These are phyloP conservation scores for Caenorhabditis sp. DNA, from an alignment of 2,888 invertebrate species.

Conservation along the genomic window DNA sequence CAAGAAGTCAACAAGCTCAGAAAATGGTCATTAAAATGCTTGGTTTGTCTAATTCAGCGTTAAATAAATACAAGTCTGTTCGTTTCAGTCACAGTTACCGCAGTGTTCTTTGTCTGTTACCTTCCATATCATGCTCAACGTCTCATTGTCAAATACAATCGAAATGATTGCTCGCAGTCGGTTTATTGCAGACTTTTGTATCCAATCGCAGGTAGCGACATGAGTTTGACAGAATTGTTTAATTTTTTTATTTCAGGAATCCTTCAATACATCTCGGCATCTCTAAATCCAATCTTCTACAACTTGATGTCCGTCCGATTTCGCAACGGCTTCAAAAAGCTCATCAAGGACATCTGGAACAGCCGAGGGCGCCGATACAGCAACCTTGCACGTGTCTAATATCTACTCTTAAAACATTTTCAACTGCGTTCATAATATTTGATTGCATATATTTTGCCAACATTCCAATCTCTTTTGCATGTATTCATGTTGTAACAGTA, in stretches of 20 bases:
- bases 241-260: constrained; percentile 57
- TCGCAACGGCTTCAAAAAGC: constrained; percentile 76
- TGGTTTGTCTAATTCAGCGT: constrained; percentile 63
- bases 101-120: constrained; percentile 82
- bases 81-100: constrained; percentile 77
- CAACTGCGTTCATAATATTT: not conserved
- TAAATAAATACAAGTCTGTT: no score
- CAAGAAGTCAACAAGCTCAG: constrained; percentile 80
- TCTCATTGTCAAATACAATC: constrained; percentile 77
- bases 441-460: not conserved
- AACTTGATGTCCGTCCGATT: constrained; percentile 81
- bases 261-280: constrained; percentile 81
- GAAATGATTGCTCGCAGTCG: constrained; percentile 71
- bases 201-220: constrained; percentile 76
- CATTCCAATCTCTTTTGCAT: no score
- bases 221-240: not conserved
- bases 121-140: constrained; percentile 82
- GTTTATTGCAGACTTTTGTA: constrained; percentile 76
- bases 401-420: not conserved
- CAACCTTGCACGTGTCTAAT: constrained; percentile 65
- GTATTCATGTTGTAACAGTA: no score
- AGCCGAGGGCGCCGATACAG: constrained; percentile 67
- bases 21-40: constrained; percentile 82
- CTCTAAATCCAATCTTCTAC: constrained; percentile 82
- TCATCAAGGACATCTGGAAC: constrained; percentile 67